Evolutionary conservation across 1,140 invertebrate species (phyloP).

Genomic region (Goniozus legneri): DNA sequence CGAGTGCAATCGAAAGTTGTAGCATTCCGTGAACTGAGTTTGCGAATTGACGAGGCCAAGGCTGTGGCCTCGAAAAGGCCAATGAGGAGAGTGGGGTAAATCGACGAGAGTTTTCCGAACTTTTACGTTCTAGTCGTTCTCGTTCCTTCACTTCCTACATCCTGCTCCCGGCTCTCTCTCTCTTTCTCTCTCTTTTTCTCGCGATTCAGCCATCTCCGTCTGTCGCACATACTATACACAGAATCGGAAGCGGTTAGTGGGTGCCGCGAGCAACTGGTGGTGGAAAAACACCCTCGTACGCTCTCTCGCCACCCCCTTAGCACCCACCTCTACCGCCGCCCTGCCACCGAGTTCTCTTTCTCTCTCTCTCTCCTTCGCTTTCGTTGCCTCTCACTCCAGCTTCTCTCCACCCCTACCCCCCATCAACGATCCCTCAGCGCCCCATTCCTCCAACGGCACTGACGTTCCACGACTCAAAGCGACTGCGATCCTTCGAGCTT

Average conservation of each 20-base stretch:
- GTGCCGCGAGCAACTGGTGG: conserved; percentile 55
- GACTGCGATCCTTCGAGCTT: conserved; percentile 34
- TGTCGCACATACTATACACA: too few relatives aligned
- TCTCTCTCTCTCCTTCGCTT: conserved; percentile 5
- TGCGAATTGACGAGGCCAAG: conserved; percentile 14
- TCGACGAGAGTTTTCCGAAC: conserved; percentile 37
- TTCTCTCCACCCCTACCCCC: conserved; percentile 4
- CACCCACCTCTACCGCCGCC: conserved; percentile 17
- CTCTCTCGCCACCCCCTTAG: conserved; percentile 34
- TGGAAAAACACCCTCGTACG: conserved; percentile 54
- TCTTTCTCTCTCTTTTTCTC: conserved; percentile 8
- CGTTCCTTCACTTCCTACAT: conserved; percentile 24
- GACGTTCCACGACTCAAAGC: conserved; percentile 26
- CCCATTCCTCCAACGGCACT: conserved; percentile 20
- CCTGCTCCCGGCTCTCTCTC: background rate
- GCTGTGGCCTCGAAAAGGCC: conserved; percentile 6
- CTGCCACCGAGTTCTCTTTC: conserved; percentile 23
- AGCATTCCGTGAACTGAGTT: too few relatives aligned
- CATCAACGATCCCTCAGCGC: conserved; percentile 24
- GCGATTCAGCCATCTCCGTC: too few relatives aligned
- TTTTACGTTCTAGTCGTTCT: conserved; percentile 44
- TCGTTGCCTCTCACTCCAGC: conserved; percentile 4
- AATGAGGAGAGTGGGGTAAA: conserved; percentile 15
- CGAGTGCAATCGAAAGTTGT: too few relatives aligned
- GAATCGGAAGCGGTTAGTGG: conserved; percentile 42